phyloP scores from a whole-genome alignment of 2,888 invertebrate species.

The Trissoscelio sp. region DNA sequence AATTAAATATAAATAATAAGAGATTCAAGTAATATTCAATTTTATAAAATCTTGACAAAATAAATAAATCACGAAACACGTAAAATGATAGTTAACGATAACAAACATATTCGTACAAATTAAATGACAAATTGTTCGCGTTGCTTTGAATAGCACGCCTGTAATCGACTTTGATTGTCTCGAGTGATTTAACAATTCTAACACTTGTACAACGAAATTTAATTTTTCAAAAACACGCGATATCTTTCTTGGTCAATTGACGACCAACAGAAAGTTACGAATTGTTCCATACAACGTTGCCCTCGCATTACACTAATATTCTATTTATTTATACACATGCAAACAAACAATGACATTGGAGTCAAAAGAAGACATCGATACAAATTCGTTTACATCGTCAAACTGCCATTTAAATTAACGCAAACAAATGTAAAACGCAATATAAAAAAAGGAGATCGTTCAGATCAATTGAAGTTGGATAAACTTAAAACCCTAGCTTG shows the following conservation, averaged over 20 bases:
- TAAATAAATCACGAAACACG: too few species aligned
- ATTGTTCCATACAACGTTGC: constrained; percentile 30
- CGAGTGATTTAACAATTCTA: background rate
- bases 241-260: background rate
- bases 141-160: background rate
- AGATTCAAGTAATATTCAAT: too few species aligned
- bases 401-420: background rate
- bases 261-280: constrained; percentile 6
- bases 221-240: background rate
- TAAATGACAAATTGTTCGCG: background rate
- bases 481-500: too few species aligned
- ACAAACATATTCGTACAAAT: too few species aligned
- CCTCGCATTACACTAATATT: constrained; percentile 13
- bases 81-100: too few species aligned
- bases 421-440: background rate
- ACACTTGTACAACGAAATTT: background rate
- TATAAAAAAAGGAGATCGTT: constrained; percentile 11
- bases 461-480: constrained; percentile 11
- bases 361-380: constrained; percentile 20
- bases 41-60: too few species aligned
- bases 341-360: constrained; percentile 16
- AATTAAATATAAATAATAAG: too few species aligned
- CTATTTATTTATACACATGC: constrained; percentile 25
- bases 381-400: background rate
- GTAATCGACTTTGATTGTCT: constrained; percentile 9